These are phyloP conservation scores for Andricus curvator DNA, from an alignment of 2,888 invertebrate species.

Conservation along the genomic window DNA sequence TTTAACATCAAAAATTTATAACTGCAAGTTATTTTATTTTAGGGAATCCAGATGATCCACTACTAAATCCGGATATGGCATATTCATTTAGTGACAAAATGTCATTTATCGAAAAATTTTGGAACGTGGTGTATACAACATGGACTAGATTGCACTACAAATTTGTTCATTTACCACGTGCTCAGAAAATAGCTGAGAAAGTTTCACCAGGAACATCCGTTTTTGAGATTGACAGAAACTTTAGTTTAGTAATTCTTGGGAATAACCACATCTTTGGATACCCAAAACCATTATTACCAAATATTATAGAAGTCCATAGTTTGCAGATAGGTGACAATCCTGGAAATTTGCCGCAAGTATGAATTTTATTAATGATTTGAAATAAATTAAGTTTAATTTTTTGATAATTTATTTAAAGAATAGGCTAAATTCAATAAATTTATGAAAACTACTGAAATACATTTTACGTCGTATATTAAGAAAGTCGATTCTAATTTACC, in stretches of 20 bases:
- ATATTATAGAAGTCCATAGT: slow-evolving; percentile 72
- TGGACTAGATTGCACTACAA: slow-evolving; percentile 71
- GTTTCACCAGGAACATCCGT: slow-evolving; percentile 63
- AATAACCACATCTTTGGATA: slow-evolving; percentile 73
- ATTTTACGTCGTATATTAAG: too few relatives aligned
- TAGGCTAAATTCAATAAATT: too few relatives aligned
- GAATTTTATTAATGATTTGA: not conserved
- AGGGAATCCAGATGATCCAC: slow-evolving; percentile 73
- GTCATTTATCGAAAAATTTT: slow-evolving; percentile 64
- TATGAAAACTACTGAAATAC: too few relatives aligned
- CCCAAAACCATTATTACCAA: slow-evolving; percentile 71
- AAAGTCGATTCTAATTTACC: too few relatives aligned
- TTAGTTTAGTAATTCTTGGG: slow-evolving; percentile 70
- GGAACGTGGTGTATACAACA: slow-evolving; percentile 67
- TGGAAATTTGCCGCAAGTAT: slow-evolving; percentile 62
- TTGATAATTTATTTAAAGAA: too few relatives aligned
- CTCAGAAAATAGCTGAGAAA: slow-evolving; percentile 67
- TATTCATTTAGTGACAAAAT: slow-evolving; percentile 69
- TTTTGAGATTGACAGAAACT: slow-evolving; percentile 68
- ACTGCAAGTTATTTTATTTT: not conserved
- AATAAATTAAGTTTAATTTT: too few relatives aligned
- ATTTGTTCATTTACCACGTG: slow-evolving; percentile 66
- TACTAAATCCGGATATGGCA: slow-evolving; percentile 73
- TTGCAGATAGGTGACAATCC: slow-evolving; percentile 65
- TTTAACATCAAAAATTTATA: too few relatives aligned